Conservation (phyloP, 30 jellyfish, hydroid and myxozoan genomes). For the Aurelia aurita complex sp. Pacific region DNA sequence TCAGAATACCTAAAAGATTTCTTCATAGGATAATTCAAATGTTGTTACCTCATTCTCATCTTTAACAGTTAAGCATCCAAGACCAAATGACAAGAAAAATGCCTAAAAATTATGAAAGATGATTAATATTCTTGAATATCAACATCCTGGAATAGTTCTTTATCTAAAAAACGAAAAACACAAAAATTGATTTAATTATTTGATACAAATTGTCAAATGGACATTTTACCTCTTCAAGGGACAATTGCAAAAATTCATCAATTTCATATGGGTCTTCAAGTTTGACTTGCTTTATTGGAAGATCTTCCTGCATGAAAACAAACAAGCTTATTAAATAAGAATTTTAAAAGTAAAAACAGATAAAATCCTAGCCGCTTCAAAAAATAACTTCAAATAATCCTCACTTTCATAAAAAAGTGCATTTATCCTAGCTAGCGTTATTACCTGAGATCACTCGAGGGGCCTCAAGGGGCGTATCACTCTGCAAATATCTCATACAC, state of each 20-base stretch:
- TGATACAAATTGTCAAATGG: background rate
- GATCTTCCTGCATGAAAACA: constrained; percentile 11
- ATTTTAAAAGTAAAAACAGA: too few relatives aligned
- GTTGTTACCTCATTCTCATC: constrained; percentile 38
- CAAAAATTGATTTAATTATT: background rate
- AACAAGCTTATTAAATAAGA: too few relatives aligned
- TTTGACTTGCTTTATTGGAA: constrained; percentile 24
- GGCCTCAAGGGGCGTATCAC: too few relatives aligned
- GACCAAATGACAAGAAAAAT: constrained; percentile 78
- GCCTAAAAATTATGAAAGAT: constrained; percentile 49
- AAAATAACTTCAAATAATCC: background rate
- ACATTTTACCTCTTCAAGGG: constrained; percentile 83
- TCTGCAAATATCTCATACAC: too few relatives aligned
- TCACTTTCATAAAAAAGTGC: background rate
- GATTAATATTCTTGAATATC: background rate
- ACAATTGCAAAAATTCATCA: constrained; percentile 66
- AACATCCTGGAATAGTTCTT: background rate
- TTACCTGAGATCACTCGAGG: too few relatives aligned
- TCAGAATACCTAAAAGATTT: background rate
- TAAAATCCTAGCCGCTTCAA: too few relatives aligned
- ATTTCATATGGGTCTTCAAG: constrained; percentile 56
- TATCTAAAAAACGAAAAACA: background rate
- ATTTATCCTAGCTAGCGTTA: background rate
- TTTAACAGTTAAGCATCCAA: constrained; percentile 76
- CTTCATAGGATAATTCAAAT: background rate